Evolutionary conservation across 2,113 vertebrate genomes (phyloP).

Genomic region (Spermophilus dauricus): DNA sequence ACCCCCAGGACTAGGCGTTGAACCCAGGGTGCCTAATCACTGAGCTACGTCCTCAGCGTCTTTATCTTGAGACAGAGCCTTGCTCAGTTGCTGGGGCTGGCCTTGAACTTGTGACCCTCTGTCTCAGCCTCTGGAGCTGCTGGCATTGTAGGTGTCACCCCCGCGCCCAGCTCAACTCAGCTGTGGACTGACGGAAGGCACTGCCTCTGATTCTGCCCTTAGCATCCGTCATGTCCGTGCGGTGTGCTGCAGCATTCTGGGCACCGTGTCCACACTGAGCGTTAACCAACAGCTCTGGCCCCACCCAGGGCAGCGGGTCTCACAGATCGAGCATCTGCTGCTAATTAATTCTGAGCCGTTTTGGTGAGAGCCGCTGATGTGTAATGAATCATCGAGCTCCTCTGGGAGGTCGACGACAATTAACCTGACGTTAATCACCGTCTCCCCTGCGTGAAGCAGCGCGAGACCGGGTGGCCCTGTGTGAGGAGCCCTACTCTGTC

Average conservation of each 20-base stretch:
- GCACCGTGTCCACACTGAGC: not conserved
- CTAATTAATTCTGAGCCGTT: conserved; percentile 66
- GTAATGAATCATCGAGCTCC: conserved; percentile 56
- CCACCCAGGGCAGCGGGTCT: rapidly evolving
- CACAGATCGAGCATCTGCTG: not conserved
- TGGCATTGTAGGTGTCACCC: too few relatives aligned
- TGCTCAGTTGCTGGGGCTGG: too few relatives aligned
- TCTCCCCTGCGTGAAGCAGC: rapidly evolving
- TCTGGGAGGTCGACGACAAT: not conserved
- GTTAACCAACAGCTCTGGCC: not conserved
- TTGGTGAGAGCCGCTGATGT: not conserved
- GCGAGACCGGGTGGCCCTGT: not conserved
- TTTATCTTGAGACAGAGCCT: too few relatives aligned
- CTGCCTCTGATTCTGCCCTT: not conserved
- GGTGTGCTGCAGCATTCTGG: not conserved
- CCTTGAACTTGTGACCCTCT: too few relatives aligned
- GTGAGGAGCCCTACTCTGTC: not conserved
- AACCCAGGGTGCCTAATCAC: too few relatives aligned
- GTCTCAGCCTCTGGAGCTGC: too few relatives aligned
- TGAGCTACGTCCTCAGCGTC: too few relatives aligned
- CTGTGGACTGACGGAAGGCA: too few relatives aligned
- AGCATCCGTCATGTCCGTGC: not conserved
- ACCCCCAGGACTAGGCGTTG: too few relatives aligned
- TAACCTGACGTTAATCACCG: conserved; percentile 45
- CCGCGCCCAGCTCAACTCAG: not conserved